phyloP scores from a whole-genome alignment of 2,797 vertebrate genomes.

The Agapornis canus region DNA sequence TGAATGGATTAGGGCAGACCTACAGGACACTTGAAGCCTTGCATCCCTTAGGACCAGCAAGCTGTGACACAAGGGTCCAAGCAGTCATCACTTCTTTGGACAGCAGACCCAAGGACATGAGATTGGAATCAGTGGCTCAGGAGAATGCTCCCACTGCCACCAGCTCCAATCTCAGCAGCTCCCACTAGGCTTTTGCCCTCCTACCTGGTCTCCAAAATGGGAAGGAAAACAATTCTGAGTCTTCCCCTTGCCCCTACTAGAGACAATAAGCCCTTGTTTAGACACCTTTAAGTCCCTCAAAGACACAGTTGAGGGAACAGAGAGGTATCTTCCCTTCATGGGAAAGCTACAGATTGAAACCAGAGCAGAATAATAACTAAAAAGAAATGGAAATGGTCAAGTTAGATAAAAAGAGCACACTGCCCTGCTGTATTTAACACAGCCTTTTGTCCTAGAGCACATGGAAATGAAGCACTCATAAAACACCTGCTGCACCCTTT shows the following conservation, averaged over 20 bases:
- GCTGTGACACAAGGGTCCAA: neutral
- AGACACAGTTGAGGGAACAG: neutral
- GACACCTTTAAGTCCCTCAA: neutral
- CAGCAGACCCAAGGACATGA: no score
- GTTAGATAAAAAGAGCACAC: neutral
- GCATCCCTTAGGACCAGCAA: neutral
- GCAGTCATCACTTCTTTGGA: neutral
- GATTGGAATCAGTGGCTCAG: neutral
- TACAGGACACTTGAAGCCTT: fast-evolving
- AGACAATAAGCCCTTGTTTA: fast-evolving
- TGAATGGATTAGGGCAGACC: neutral
- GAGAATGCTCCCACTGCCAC: fast-evolving
- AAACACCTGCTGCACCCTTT: neutral
- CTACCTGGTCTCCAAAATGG: neutral
- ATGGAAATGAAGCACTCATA: neutral
- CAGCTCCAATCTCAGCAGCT: neutral
- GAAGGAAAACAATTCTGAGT: neutral
- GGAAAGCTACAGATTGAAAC: neutral
- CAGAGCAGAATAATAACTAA: neutral
- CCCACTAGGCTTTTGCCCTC: neutral
- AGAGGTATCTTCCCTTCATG: neutral
- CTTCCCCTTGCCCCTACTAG: neutral
- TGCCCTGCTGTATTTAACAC: neutral
- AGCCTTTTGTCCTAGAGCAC: neutral
- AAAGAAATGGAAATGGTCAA: neutral